Conservation (phyloP, 2,113 vertebrate species). For the Oreochromis niloticus region DNA sequence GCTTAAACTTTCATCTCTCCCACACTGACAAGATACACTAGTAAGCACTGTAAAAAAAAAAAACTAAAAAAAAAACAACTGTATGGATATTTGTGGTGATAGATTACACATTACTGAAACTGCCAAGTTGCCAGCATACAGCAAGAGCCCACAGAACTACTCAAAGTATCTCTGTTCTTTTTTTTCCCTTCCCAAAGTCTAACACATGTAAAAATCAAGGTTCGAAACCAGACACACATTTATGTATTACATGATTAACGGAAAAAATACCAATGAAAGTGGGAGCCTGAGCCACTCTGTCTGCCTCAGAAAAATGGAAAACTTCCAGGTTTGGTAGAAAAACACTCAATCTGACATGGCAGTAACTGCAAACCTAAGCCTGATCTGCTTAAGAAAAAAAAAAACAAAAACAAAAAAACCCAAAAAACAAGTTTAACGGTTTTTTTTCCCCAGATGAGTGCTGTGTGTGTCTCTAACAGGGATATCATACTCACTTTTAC, state of each 20-base stretch:
- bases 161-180: background rate
- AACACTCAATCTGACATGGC: background rate
- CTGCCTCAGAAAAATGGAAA: background rate
- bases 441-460: background rate
- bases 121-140: conserved; percentile 6
- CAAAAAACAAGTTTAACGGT: background rate
- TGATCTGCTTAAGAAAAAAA: background rate
- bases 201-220: background rate
- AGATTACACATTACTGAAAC: conserved; percentile 10
- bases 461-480: background rate
- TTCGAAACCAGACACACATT: conserved; percentile 1
- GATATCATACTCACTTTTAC: background rate
- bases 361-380: background rate
- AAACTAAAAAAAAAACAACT: background rate
- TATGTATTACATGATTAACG: background rate
- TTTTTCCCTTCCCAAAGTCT: background rate
- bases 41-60: background rate
- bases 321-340: background rate
- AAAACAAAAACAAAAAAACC: too few species aligned
- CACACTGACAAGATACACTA: background rate
- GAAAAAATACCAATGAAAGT: background rate
- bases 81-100: background rate
- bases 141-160: background rate
- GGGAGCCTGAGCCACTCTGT: background rate
- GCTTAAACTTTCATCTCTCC: conserved; percentile 15